Evolutionary conservation across 2,888 invertebrate genomes (phyloP), one percentile per base, ranked within the genome.

Genomic region (Chouioia cunea): DNA sequence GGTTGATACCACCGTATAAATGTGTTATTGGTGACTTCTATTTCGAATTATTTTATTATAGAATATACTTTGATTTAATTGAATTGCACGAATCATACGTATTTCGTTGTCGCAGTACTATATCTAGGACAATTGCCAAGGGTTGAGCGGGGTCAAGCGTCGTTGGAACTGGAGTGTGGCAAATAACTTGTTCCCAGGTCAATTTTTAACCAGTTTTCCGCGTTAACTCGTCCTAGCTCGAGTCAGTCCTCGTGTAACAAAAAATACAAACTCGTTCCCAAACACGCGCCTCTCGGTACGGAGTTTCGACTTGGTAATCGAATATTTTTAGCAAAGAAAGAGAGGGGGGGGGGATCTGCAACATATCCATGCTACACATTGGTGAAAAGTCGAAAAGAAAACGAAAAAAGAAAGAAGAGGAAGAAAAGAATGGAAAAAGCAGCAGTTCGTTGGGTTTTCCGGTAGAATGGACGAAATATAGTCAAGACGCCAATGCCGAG

Each of bases 391-490:
- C 52, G 20, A 20, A 14, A 52, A 36, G 16, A 6, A 20, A 60
- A 54, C 1, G 15, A 43, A 53, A 70, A 47, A 52, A 65, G 43
- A 16, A 3, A 16, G 27, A 44, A 20, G 6, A 18, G 15, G 20
- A 16, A 4, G 12, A 48, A 22, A 15, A 56, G 15, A 47, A 15
- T 6, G 43, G 16, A 48, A 16, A 36, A 16, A 22, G 23, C 18
- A 52, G 23, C 50, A 14, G 22, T 36, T 27, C 44, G 18, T 57
- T 63, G 47, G 70, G 44, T 65, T 54, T 58, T 70, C 59, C 47
- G 23, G 63, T 70, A 70, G 65, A 73, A 73, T 70, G 66, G 66
- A 59, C 66, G 63, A 68, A 64, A 67, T 67, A 59, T 59, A 67
- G 44, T 47, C 48, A 20, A 53, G 14, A 22, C 43, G 16, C 2